These are phyloP conservation scores for Dilophus febrilis DNA, from an alignment of 2,888 invertebrate species.

Conservation along the genomic window DNA sequence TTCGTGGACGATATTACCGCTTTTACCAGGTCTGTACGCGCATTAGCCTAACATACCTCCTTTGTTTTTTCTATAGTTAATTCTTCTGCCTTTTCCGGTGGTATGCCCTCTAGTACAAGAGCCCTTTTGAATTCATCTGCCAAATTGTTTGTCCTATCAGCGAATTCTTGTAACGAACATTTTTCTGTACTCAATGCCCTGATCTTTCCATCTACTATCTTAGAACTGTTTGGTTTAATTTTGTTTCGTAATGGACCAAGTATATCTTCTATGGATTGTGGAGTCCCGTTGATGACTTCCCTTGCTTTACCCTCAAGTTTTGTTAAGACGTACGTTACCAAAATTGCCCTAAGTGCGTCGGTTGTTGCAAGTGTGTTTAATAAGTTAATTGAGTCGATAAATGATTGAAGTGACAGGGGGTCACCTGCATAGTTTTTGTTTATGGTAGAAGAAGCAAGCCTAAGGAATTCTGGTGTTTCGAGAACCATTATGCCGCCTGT, in stretches of 20 bases:
- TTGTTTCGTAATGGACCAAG: too few species aligned
- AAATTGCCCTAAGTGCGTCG: too few species aligned
- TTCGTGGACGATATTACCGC: neutral
- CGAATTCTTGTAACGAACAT: neutral
- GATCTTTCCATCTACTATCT: neutral
- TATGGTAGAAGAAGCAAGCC: too few species aligned
- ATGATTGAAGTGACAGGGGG: neutral
- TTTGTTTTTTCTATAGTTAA: neutral
- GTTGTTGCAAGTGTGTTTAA: too few species aligned
- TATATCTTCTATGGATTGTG: too few species aligned
- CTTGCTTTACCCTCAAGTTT: neutral
- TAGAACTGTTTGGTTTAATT: too few species aligned
- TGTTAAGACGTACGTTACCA: too few species aligned
- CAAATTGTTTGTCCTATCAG: neutral
- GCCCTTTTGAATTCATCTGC: neutral
- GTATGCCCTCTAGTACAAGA: neutral
- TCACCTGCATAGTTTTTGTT: too few species aligned
- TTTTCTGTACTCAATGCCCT: neutral
- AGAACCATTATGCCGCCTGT: too few species aligned
- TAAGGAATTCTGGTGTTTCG: too few species aligned
- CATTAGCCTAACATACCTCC: neutral
- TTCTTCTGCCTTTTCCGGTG: neutral
- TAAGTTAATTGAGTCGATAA: neutral
- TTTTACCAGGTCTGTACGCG: neutral
- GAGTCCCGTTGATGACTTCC: neutral